These are phyloP conservation scores for Lepidocyrtinus sp. DNA, from an alignment of 2,888 invertebrate species.

Conservation along the genomic window DNA sequence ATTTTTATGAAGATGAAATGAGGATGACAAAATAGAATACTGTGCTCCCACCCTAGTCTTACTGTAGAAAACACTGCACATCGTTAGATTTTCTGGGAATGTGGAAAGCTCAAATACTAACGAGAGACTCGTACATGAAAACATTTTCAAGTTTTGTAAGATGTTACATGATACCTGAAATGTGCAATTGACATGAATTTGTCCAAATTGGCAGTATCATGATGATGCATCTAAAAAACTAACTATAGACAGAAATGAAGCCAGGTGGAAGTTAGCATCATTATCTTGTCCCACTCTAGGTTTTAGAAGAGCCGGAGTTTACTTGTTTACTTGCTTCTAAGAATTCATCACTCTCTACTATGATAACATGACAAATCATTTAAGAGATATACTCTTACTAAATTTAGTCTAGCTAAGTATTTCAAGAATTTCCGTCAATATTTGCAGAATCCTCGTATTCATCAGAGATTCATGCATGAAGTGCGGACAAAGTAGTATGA, in stretches of 20 bases:
- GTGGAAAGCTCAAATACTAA: neutral
- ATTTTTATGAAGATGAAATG: neutral
- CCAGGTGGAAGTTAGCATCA: neutral
- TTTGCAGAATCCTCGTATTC: neutral
- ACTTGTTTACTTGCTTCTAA: too few relatives aligned
- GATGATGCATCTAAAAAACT: neutral
- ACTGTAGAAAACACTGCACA: constrained; percentile 18
- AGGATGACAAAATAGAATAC: too few relatives aligned
- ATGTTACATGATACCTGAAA: neutral
- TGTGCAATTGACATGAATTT: neutral
- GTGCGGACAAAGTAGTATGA: neutral
- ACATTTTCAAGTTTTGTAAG: too few relatives aligned
- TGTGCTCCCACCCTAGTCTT: too few relatives aligned
- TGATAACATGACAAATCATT: too few relatives aligned
- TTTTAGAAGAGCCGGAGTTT: too few relatives aligned
- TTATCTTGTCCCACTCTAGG: neutral
- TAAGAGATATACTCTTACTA: neutral
- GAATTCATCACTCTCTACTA: too few relatives aligned
- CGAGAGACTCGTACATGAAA: neutral
- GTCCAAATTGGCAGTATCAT: neutral
- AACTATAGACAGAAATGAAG: neutral
- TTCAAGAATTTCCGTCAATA: neutral
- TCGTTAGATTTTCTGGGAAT: constrained; percentile 32
- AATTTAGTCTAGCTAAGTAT: neutral
- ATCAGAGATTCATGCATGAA: neutral